Evolutionary conservation across 1,140 invertebrate species (phyloP).

Genomic region (Belonocnema kinseyi): DNA sequence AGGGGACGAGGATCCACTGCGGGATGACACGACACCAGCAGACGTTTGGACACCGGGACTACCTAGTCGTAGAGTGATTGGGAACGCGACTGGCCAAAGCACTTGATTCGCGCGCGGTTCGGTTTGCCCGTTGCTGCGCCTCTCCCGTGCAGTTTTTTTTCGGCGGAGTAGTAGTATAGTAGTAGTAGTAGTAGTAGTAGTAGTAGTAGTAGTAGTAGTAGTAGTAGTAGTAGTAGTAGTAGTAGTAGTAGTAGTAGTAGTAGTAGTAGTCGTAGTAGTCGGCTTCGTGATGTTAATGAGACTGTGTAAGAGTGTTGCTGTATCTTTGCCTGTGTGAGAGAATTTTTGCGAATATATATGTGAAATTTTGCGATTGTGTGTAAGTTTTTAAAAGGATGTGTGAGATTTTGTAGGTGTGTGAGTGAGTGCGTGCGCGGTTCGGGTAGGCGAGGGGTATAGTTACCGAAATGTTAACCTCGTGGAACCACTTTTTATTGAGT

Average conservation of each 20-base stretch:
- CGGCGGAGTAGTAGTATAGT: constrained; percentile 62
- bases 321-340: constrained; percentile 42
- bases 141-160: constrained; percentile 75
- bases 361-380: not conserved
- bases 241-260: constrained; percentile 46
- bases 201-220: constrained; percentile 55
- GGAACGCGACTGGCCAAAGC: constrained; percentile 76
- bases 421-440: constrained; percentile 56
- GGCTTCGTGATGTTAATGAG: constrained; percentile 51
- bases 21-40: constrained; percentile 55
- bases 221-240: constrained; percentile 46
- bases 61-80: constrained; percentile 77
- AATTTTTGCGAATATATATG: constrained; percentile 37
- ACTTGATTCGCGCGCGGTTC: constrained; percentile 76
- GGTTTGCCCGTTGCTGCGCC: constrained; percentile 73
- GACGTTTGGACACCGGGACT: constrained; percentile 72
- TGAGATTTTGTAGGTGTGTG: constrained; percentile 30
- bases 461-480: constrained; percentile 77
- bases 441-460: constrained; percentile 73
- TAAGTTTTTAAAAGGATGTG: not conserved
- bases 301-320: constrained; percentile 53
- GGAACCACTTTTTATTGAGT: constrained; percentile 77
- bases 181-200: constrained; percentile 45
- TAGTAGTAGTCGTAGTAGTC: constrained; percentile 55
- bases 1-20: constrained; percentile 32